These are phyloP conservation scores for Mus minutoides DNA, from an alignment of 2,797 vertebrate genomes.

Conservation along the genomic window DNA sequence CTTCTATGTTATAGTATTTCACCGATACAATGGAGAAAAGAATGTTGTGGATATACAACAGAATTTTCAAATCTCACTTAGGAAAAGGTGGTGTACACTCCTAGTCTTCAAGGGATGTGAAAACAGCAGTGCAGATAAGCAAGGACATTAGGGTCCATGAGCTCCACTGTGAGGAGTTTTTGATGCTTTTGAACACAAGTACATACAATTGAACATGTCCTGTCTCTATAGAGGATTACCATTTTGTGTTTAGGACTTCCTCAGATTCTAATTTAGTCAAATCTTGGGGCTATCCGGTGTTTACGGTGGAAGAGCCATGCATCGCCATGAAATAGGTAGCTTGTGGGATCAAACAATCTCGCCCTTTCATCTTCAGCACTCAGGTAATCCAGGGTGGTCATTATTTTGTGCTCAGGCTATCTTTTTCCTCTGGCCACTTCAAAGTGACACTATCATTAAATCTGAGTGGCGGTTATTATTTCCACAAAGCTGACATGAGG, in stretches of 20 bases:
- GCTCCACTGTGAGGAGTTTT: not conserved
- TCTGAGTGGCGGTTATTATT: constrained; percentile 43
- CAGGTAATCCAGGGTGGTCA: constrained; percentile 19
- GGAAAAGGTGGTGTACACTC: constrained; percentile 35
- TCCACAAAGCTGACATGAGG: not conserved
- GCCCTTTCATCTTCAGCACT: constrained; percentile 51
- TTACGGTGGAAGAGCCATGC: not conserved
- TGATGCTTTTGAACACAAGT: not conserved
- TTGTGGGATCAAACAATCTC: not conserved
- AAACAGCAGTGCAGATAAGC: not conserved
- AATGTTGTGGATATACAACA: not conserved
- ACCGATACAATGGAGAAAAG: constrained; percentile 30
- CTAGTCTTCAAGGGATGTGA: not conserved
- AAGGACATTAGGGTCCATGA: not conserved
- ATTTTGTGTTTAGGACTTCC: not conserved
- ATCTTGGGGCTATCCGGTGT: not conserved
- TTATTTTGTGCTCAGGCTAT: constrained; percentile 24
- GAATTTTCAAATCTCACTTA: constrained; percentile 26
- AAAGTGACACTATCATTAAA: constrained; percentile 59
- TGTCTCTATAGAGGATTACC: not conserved
- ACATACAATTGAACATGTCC: not conserved
- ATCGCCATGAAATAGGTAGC: not conserved
- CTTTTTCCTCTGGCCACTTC: constrained; percentile 58
- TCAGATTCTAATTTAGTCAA: constrained; percentile 27
- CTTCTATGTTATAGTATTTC: constrained; percentile 53